Evolutionary conservation across 2,797 vertebrate genomes (phyloP), one percentile per base, ranked within the genome.

Genomic region (Brotula barbata): DNA sequence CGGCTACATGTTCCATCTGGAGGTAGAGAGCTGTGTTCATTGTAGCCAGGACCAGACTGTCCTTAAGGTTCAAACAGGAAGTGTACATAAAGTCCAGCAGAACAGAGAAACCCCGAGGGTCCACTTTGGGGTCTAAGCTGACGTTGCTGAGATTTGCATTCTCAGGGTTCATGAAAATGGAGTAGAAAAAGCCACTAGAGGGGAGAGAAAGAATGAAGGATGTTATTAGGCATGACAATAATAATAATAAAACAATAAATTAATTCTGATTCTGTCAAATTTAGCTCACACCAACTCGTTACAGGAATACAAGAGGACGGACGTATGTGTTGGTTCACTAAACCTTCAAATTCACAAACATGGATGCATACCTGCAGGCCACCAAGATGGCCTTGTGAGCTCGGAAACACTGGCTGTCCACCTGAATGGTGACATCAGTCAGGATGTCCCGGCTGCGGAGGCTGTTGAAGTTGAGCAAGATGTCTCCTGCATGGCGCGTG

Each of bases 31-130:
- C 97, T 12, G 96, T 93, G 79, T 92, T 92, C 93, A 98, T 94
- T 60, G 94, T 95, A 0, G 92, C 93, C 88, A 96, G 81, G 68
- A 96, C 94, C 64, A 93, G 91, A 66, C 82, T 90, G 59, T 98
- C 95, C 25, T 94, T 92, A 51, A 98, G 85, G 60, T 94, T 94
- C 68, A 99, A 92, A 58, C 94, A 94, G 48, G 97, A 99, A 0
- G 96, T 97, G 89, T 99, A 98, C 97, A 98, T 99, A 82, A 99
- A 99, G 75, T 98, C 96, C 75, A 98, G 84, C 39, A 99, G 92
- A 75, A 96, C 92, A 68, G 94, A 92, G 68, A 99, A 98, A 15
- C 95, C 93, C 76, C 95, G 93, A 0, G 94, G 91, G 65, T 96
- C 96, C 74, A 97, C 94, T 75, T 96, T 95, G 0, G 94, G 91